Conservation (phyloP, 1,140 invertebrate species). For the Trinorchestia longiramus region DNA sequence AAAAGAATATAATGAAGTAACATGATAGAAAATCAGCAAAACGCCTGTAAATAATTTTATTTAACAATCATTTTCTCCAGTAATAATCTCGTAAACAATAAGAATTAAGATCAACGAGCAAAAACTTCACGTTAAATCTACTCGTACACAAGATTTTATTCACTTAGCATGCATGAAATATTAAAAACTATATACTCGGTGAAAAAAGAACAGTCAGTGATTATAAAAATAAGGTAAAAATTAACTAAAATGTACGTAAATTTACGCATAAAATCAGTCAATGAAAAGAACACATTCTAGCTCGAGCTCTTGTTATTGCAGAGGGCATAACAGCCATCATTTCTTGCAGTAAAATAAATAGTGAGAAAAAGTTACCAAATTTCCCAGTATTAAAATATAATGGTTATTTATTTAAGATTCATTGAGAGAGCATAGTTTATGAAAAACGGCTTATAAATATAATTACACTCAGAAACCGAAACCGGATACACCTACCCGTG, state of each 20-base stretch:
- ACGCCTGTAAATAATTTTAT: background rate
- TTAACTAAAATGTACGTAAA: background rate
- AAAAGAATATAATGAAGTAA: background rate
- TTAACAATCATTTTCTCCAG: background rate
- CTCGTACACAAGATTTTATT: no score
- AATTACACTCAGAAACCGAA: no score
- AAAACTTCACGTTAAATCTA: background rate
- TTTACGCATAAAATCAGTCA: background rate
- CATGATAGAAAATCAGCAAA: background rate
- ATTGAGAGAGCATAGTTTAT: no score
- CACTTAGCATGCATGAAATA: background rate
- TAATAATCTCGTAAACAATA: background rate
- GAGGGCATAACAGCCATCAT: no score
- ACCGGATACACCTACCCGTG: no score
- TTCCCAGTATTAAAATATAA: no score
- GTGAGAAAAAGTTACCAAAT: no score
- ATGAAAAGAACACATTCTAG: no score
- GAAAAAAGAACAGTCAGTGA: background rate
- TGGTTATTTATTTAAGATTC: no score
- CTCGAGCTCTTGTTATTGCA: no score
- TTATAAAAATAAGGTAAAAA: background rate
- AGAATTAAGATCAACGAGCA: background rate
- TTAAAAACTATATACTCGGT: background rate
- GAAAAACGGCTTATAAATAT: no score
- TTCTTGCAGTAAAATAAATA: no score